These are phyloP conservation scores for Lichenostomus cassidix DNA, from an alignment of 2,113 vertebrate genomes.

Conservation along the genomic window DNA sequence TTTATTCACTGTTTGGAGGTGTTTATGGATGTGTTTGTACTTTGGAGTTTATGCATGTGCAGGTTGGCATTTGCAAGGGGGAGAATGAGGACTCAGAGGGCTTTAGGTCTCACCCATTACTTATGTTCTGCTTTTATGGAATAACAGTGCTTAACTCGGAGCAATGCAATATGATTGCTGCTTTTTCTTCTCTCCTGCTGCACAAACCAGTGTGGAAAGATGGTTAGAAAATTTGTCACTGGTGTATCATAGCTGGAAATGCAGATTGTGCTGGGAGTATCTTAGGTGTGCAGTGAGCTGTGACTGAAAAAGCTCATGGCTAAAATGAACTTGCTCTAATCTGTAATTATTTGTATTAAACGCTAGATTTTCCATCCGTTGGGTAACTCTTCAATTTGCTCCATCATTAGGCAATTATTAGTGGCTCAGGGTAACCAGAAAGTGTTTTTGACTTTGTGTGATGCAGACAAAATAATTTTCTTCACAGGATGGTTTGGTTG, in stretches of 20 bases:
- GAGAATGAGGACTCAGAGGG: fast-evolving
- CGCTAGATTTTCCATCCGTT: background rate
- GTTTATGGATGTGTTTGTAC: background rate
- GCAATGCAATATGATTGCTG: background rate
- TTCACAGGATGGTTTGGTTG: background rate
- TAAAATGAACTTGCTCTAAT: background rate
- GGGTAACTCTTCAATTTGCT: background rate
- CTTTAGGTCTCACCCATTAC: background rate
- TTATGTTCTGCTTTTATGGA: background rate
- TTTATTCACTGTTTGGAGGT: background rate
- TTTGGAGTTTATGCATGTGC: background rate
- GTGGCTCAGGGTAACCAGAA: background rate
- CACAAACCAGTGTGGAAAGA: background rate
- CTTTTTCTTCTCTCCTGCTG: background rate
- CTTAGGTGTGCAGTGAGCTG: background rate
- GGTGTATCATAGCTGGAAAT: background rate
- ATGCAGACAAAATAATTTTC: fast-evolving
- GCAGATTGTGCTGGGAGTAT: background rate
- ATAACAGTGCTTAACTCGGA: background rate
- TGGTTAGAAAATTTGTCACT: background rate
- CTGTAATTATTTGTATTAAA: background rate
- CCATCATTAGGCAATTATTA: background rate
- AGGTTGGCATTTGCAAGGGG: background rate
- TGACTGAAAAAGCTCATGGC: background rate
- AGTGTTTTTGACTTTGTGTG: background rate